Base-by-base conservation (phyloP, 2,888 invertebrate species). In the Neoascia interrupta region DNA sequence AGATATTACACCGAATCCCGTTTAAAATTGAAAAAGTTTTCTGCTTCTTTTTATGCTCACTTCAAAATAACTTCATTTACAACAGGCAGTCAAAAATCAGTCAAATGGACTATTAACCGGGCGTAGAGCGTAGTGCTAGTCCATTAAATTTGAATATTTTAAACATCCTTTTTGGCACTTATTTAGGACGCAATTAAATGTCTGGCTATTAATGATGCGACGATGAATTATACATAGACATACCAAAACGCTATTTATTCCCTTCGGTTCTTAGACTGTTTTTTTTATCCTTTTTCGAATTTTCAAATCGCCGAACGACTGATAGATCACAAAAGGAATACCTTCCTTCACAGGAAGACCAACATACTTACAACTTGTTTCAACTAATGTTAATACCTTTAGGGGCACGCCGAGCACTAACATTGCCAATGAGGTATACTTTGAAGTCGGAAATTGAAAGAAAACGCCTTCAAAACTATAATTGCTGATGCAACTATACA, bases 1-100 rank as follows among this genome's bases (percentile, higher is more conserved):
- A 79, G 72, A 47, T 66, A 72, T 66, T 61, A 60, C 72, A 51
- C 60, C 41, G 37, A 75, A 53, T 79, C 36, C 49, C 28, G 60
- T 79, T 73, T 37, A 43, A 79, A 79, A 68, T 79, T 66, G 66
- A 66, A 79, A 79, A 79, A 61, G 15, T 72, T 76, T 58, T 23
- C 43, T 43, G 31, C 34, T 47, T 18, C 43, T 26, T 45, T 49
- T 56, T 21, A 19, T n/a, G 31, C 36, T 58, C 47, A 60, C 39
- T 72, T 61, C 47, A 18, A 72, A 73, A 72, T 79, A 54, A 49
- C 60, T 66, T 72, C 56, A 49, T 61, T 60, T 37, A 56, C 66
- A 58, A 76, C 28, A 51, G 43, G 23, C 47, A 53, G 64, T 73
- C 56, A 53, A 54, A 76, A 70, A 66, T 21, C 39, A 37, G 31